Base-by-base conservation (phyloP, 2,797 vertebrate genomes). In the Aulostomus chinensis region DNA sequence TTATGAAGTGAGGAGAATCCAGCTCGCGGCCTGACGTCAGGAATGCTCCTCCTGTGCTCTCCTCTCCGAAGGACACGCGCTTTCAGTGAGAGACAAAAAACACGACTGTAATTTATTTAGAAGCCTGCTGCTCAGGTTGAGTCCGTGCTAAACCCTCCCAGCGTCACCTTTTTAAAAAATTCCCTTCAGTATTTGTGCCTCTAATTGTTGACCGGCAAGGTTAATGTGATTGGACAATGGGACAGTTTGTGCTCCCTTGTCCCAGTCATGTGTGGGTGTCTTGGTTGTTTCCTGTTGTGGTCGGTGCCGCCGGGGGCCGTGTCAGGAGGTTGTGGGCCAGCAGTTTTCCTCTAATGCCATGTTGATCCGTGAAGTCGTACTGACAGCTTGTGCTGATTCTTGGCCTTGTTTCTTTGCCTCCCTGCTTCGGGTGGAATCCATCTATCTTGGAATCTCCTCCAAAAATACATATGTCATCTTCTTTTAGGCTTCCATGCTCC, bases 241-340 rank as follows among this genome's bases (percentile, higher is more conserved):
- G 20, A 32, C 58, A 42, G 45, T 56, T 53, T 80, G 68, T 77
- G 73, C 50, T 73, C 38, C 32, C 13, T 30, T 60, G 58, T 49
- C 50, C 26, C 33, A n/a, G n/a, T n/a, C 11, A 32, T 46, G 12
- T 10, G 25, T 43, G 29, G 50, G 34, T 21, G 26, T 49, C 52
- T 61, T 5, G 34, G 35, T 29, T 34, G 45, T 43, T 58, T 43
- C 11, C 55, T 51, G 55, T 26, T 28, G 34, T 1, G 13, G 12
- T 34, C 15, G 35, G 29, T 36, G 52, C 35, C 6, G 38, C 72
- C 38, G 1, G 7, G 24, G 41, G 55, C 34, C 9, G 50, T 68
- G 64, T 69, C 58, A 49, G 33, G 15, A 39, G 66, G 43, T 36
- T n/a, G 42, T 20, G 10, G 31, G 25, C 58, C 22, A 9, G 42